Base-by-base conservation (phyloP, 2,797 vertebrate species). In the Phoxinus dragarum region DNA sequence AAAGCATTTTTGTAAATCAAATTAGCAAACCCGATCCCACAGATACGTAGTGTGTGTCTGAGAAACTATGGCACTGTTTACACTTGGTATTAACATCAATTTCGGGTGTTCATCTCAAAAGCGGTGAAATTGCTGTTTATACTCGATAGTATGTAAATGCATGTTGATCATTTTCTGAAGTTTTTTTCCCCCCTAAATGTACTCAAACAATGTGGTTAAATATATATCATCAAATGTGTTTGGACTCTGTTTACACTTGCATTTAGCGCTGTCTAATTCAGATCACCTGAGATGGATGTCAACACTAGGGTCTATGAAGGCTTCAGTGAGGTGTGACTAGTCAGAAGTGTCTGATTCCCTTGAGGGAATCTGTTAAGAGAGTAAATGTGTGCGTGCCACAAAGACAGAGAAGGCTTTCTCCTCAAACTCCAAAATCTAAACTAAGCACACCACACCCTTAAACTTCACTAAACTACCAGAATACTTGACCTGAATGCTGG, bases 381-480 rank as follows among this genome's bases (percentile, higher is more conserved):
- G 64, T 23, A 14, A 64, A 56, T 75, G 59, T 1, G 3, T 56
- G 34, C 16, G 9, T 49, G 49, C 17, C 49, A 44, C 54, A 59
- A 67, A 84, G 38, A 78, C 73, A 73, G 17, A 84, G 66, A 69
- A 49, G 21, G 76, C 68, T 80, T 83, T 86, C 40, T 83, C 27
- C 23, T 74, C 44, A 47, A 78, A 80, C 44, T 40, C 44, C 12
- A n/a, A 86, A 67, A 81, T 61, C 76, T 73, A 79, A 85, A 85
- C 68, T 8, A 74, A 73, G 42, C 56, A 80, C 47, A 85, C 84
- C 84, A 80, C 84, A 74, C 77, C 84, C 67, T 68, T 66, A 71
- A 80, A 78, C 49, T 77, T 23, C 66, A 71, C 49, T 78, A 80
- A 85, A 80, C 68, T 73, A 72, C 69, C 84, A 80, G 59, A 85